Evolutionary conservation across 2,113 vertebrate species (phyloP), one percentile per base, ranked within the genome.

Genomic region (Telmatochromis bifrenatus): DNA sequence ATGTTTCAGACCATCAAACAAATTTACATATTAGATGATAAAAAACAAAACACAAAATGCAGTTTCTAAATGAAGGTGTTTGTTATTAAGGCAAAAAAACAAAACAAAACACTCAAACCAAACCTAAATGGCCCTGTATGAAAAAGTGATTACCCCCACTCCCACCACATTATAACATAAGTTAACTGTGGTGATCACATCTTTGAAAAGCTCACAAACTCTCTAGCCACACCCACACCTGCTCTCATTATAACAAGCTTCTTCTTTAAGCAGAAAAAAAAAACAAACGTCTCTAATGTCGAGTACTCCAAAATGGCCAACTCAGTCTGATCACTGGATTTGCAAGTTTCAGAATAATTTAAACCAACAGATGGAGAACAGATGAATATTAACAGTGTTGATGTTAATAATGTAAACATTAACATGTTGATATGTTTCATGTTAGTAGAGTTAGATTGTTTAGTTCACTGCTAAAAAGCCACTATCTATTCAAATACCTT

Each of bases 201-300:
- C 60, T 65, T 65, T 65, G 58, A 62, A 62, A 62, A 62, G 58
- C 6, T n/a, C 9, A 33, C 28, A 62, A n/a, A 35, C 6, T 62
- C 6, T 62, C 58, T 37, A 65, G 10, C 60, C 17, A 37, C 60
- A 65, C 33, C 60, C 10, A n/a, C 60, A 65, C 33, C 60, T 13
- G 60, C 5, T 65, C 10, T 65, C 60, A 65, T n/a, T 5, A 3
- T n/a, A 21, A 37, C 33, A 35, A 37, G 19, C 10, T 37, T 65
- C 6, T 37, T 65, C 10, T 65, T 65, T 65, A 65, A 65, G 14
- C 10, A 65, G 19, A 65, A 33, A 35, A 10, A 1, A 14, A 23
- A 11, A 1, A 0, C 0, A 54, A 9, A 2, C 17, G 1, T 73
- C 37, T 73, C 9, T 45, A 45, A 73, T 26, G 21, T 26, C 9